Evolutionary conservation across 2,113 vertebrate species (phyloP).

Genomic region (Rynchops niger): DNA sequence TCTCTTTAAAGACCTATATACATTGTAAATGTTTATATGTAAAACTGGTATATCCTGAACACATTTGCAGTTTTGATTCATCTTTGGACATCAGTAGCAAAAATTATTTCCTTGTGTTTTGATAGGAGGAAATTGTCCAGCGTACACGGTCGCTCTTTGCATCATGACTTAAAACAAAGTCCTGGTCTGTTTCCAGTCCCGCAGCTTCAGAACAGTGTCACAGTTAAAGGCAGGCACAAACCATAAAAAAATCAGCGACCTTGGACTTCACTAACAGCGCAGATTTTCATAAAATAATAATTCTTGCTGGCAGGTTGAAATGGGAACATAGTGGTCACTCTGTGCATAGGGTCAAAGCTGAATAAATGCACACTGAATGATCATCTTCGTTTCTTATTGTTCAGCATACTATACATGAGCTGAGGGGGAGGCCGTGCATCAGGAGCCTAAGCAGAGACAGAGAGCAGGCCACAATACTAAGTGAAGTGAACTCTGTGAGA

Average conservation of each 20-base stretch:
- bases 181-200: not conserved
- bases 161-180: not conserved
- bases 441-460: not conserved
- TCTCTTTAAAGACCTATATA: not conserved
- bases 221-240: not conserved
- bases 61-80: not conserved
- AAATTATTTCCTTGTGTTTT: not conserved
- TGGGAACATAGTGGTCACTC: not conserved
- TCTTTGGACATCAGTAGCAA: not conserved
- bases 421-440: not conserved
- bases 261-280: not conserved
- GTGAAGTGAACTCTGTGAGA: not conserved
- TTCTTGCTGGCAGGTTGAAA: not conserved
- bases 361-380: not conserved
- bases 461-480: not conserved
- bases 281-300: constrained; percentile 9
- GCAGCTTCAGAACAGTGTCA: not conserved
- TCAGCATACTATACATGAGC: not conserved
- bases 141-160: not conserved
- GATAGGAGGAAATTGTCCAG: not conserved
- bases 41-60: not conserved
- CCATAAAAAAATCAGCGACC: not conserved
- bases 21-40: not conserved
- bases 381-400: not conserved
- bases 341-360: not conserved